phyloP scores from a whole-genome alignment of 2,113 vertebrate species.

The Thalassarche chlororhynchos region DNA sequence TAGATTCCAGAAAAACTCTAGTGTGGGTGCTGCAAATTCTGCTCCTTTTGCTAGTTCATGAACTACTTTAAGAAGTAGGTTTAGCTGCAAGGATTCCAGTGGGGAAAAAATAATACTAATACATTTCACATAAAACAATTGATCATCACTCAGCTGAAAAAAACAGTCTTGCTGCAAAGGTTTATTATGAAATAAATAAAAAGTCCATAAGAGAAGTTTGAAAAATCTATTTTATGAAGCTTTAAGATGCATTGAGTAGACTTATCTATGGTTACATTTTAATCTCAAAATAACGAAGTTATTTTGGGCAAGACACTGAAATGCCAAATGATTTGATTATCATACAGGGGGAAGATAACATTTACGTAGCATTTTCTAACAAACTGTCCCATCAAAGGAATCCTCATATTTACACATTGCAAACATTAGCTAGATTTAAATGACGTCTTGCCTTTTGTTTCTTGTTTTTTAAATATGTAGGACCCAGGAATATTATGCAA shows the following conservation, averaged over 20 bases:
- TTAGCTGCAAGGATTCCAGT: not conserved
- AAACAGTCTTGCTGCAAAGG: constrained; percentile 55
- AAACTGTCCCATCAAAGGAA: constrained; percentile 60
- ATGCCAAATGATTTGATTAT: constrained; percentile 78
- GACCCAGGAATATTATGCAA: constrained; percentile 42
- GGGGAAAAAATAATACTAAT: fast-evolving
- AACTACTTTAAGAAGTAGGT: not conserved
- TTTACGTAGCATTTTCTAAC: constrained; percentile 69
- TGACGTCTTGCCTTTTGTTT: constrained; percentile 44
- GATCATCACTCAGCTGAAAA: constrained; percentile 36
- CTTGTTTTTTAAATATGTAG: constrained; percentile 11
- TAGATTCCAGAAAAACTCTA: not conserved
- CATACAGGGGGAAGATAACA: constrained; percentile 66
- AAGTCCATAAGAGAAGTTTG: constrained; percentile 71
- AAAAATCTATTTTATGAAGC: constrained; percentile 88
- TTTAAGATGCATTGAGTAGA: constrained; percentile 86
- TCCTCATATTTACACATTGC: constrained; percentile 72
- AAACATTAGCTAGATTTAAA: constrained; percentile 46
- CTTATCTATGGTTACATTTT: constrained; percentile 86
- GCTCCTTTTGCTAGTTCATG: not conserved
- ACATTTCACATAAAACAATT: not conserved
- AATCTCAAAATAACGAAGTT: constrained; percentile 80
- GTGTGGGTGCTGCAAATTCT: not conserved
- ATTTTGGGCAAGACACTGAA: constrained; percentile 80
- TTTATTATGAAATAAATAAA: constrained; percentile 72